Conservation (phyloP, 2,797 vertebrate genomes). For the Fundulus diaphanus region DNA sequence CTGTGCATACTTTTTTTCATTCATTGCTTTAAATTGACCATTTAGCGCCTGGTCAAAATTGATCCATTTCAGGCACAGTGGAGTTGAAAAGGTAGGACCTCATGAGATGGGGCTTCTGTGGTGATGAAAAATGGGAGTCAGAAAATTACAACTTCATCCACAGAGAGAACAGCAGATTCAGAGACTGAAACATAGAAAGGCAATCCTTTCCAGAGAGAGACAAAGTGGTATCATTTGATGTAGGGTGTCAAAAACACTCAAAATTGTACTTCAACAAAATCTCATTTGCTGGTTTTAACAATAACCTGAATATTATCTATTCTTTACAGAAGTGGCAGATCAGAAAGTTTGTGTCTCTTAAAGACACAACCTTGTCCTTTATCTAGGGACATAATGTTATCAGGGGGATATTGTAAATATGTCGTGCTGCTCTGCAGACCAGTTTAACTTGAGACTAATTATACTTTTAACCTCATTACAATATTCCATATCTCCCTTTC, state of each 20-base stretch:
- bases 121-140: constrained; percentile 52
- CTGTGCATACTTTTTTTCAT: background rate
- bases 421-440: constrained; percentile 4
- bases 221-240: constrained; percentile 11
- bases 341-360: background rate
- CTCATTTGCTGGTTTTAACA: background rate
- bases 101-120: constrained; percentile 38
- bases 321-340: background rate
- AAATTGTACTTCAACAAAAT: background rate
- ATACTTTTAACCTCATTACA: background rate
- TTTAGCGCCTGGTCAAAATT: constrained; percentile 58
- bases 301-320: background rate
- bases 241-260: constrained; percentile 18
- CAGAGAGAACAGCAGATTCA: constrained; percentile 46
- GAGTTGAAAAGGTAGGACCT: constrained; percentile 46
- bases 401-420: background rate
- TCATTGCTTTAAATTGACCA: background rate
- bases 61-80: constrained; percentile 65
- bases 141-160: constrained; percentile 47
- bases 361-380: background rate
- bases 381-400: background rate
- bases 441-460: constrained; percentile 15
- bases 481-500: background rate
- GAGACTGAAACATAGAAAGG: constrained; percentile 43
- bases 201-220: constrained; percentile 35